phyloP scores from a whole-genome alignment of 2,113 vertebrate species.

The Melanerpes formicivorus region DNA sequence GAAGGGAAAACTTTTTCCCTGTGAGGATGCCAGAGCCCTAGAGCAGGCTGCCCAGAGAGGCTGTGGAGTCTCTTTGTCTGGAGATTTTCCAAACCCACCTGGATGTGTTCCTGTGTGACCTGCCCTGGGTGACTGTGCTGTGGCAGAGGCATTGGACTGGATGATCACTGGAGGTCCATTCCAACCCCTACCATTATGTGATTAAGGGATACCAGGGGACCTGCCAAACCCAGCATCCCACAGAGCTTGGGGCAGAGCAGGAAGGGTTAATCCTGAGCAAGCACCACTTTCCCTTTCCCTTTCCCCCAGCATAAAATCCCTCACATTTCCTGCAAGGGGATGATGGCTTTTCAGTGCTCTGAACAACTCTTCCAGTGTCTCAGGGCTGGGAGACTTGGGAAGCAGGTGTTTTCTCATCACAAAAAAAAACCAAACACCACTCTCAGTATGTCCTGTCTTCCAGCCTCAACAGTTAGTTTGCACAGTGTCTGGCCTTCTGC shows the following conservation, averaged over 20 bases:
- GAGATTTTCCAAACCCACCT: too few species aligned
- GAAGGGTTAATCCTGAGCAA: slow-evolving; percentile 30
- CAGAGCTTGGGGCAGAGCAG: background rate
- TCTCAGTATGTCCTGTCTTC: background rate
- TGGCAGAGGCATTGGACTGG: too few species aligned
- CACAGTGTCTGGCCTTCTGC: too few species aligned
- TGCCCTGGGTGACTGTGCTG: too few species aligned
- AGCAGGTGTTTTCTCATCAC: background rate
- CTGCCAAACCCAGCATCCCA: background rate
- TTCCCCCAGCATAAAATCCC: background rate
- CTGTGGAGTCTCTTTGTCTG: too few species aligned
- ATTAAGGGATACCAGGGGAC: background rate
- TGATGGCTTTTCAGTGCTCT: background rate
- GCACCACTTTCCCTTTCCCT: background rate
- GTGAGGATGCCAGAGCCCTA: too few species aligned
- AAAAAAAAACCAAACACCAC: background rate
- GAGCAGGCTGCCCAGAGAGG: too few species aligned
- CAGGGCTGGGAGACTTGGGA: background rate
- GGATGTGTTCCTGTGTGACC: too few species aligned
- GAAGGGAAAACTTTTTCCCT: too few species aligned
- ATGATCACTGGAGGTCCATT: too few species aligned
- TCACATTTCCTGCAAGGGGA: background rate
- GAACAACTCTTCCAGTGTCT: background rate
- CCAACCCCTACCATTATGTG: too few species aligned
- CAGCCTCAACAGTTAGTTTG: too few species aligned